Evolutionary conservation across 2,113 vertebrate genomes (phyloP), one percentile per base, ranked within the genome.

Genomic region (Tyto alba): DNA sequence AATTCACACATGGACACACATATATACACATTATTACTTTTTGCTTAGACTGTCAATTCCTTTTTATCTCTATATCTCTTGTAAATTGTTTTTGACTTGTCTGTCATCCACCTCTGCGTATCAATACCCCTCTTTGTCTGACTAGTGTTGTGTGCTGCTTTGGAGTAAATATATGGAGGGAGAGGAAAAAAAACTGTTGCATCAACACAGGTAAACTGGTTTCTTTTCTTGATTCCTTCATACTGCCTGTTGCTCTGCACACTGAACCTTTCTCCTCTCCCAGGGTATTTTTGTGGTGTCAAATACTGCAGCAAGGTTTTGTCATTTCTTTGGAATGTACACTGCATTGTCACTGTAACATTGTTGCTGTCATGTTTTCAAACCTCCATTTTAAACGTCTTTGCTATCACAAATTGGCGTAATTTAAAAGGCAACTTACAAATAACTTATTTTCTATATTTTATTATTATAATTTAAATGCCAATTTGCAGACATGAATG

Each of bases 311-410:
- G 18, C 48, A 82, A 89, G 64, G 29, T 55, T 96, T 91, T 88
- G 75, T 90, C 50, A 38, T 83, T 90, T 85, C 79, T 88, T 47
- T 80, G 82, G 75, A 94, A 93, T 52, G 34, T 16, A 53, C 13
- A 16, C 20, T 26, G 41, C 53, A 72, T 57, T 68, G 45, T 41
- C 91, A 34, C 62, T 84, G 13, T 87, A 67, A 64, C 68, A 64
- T n/a, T 67, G 38, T 43, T 81, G 53, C 53, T 56, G 22, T 66
- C 34, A 8, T 45, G 13, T 60, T 94, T 93, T 74, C 79, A 68
- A 90, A 78, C 29, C 60, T 89, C 84, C 79, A 21, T 62, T 87
- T 95, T 78, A 94, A n/a, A 84, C 64, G 56, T 94, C 83, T 91
- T 62, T 87, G 62, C 79, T 72, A 82, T 36, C 66, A 84, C 47